These are phyloP conservation scores for Drosophila colorata DNA, from an alignment of 2,888 invertebrate genomes.

Conservation along the genomic window DNA sequence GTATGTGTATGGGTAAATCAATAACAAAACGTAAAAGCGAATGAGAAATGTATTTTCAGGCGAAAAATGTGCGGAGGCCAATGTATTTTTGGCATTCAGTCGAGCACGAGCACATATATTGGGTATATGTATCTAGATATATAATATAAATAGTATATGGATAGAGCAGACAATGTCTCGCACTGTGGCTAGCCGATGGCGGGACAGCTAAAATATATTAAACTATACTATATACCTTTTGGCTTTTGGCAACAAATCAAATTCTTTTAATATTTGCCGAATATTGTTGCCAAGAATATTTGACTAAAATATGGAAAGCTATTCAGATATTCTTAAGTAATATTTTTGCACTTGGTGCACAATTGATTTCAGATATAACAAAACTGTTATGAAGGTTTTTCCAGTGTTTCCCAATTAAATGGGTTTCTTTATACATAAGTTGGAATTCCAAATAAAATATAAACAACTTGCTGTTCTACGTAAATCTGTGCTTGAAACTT, in stretches of 20 bases:
- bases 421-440: not conserved
- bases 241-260: slow-evolving; percentile 57
- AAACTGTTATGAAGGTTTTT: no score
- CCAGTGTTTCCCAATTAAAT: not conserved
- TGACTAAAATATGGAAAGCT: slow-evolving; percentile 1
- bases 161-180: slow-evolving; percentile 65
- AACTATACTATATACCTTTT: slow-evolving; percentile 29
- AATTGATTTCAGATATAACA: no score
- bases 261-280: slow-evolving; percentile 24
- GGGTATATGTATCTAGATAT: slow-evolving; percentile 15
- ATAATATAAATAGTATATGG: slow-evolving; percentile 24
- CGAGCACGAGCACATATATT: slow-evolving; percentile 26
- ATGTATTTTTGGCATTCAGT: slow-evolving; percentile 66
- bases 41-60: slow-evolving; percentile 54
- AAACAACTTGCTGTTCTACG: no score
- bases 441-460: not conserved
- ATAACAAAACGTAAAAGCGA: slow-evolving; percentile 44
- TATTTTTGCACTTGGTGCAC: not conserved
- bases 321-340: not conserved
- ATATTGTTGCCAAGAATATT: slow-evolving; percentile 27
- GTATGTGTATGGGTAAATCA: slow-evolving; percentile 40
- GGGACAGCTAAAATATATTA: slow-evolving; percentile 56
- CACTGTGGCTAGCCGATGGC: slow-evolving; percentile 68
- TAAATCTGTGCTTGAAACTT: no score
- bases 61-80: slow-evolving; percentile 53